Evolutionary conservation across 1,140 invertebrate species (phyloP).

Genomic region (Bombus picipes): DNA sequence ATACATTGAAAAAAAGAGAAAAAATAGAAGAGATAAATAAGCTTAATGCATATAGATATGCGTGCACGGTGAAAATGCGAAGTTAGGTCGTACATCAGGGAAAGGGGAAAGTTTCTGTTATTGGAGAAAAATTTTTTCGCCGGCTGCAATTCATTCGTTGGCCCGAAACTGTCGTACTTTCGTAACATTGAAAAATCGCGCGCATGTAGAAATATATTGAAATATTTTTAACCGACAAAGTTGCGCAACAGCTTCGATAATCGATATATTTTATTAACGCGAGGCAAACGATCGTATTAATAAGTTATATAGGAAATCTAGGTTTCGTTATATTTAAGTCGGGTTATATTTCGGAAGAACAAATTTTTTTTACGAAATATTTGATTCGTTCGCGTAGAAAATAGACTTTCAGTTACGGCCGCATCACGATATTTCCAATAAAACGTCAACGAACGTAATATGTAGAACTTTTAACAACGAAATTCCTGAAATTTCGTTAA

Average conservation of each 20-base stretch:
- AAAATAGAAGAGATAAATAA: conserved; percentile 10
- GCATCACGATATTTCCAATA: too few relatives aligned
- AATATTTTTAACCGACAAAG: conserved; percentile 9
- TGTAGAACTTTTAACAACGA: too few relatives aligned
- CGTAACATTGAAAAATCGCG: conserved; percentile 36
- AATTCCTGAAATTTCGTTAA: too few relatives aligned
- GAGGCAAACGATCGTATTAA: too few relatives aligned
- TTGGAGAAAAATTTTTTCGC: conserved; percentile 38
- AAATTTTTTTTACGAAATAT: too few relatives aligned
- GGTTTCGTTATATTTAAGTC: too few relatives aligned
- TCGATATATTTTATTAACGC: conserved; percentile 28
- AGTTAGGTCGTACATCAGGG: conserved; percentile 33
- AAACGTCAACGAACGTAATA: too few relatives aligned
- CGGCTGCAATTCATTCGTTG: conserved; percentile 25
- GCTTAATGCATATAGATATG: neutral
- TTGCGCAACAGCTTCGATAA: conserved; percentile 5
- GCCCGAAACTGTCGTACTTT: conserved; percentile 44
- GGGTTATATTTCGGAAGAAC: too few relatives aligned
- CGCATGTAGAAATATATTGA: conserved; percentile 24
- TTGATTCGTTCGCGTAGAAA: too few relatives aligned
- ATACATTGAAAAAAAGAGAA: neutral
- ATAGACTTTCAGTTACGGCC: too few relatives aligned
- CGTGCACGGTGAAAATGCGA: neutral
- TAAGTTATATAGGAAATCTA: too few relatives aligned
- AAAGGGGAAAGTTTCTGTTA: conserved; percentile 39